These are phyloP conservation scores for Drosophila yakuba DNA, from an alignment of 1,140 invertebrate species.

Conservation along the genomic window DNA sequence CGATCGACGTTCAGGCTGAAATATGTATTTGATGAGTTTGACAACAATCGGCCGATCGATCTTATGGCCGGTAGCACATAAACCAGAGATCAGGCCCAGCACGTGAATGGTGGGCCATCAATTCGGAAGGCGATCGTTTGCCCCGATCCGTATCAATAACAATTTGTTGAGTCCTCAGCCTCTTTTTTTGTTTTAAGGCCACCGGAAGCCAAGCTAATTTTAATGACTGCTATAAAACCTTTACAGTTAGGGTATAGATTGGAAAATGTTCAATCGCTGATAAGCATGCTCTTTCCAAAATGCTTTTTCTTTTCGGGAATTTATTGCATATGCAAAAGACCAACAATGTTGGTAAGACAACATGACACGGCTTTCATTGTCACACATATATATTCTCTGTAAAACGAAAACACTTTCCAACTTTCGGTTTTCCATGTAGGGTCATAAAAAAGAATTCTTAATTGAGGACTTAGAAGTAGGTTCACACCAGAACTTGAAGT, in stretches of 20 bases:
- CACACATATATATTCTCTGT: constrained; percentile 53
- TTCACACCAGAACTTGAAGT: constrained; percentile 40
- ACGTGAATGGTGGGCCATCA: constrained; percentile 60
- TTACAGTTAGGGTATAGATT: constrained; percentile 48
- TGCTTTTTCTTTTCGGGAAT: constrained; percentile 9
- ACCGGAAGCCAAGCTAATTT: constrained; percentile 59
- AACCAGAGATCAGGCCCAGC: constrained; percentile 40
- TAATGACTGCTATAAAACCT: constrained; percentile 37
- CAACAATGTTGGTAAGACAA: constrained; percentile 13
- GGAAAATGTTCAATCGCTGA: constrained; percentile 14
- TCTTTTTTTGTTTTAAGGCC: constrained; percentile 17
- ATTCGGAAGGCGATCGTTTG: constrained; percentile 72
- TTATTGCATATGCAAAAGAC: constrained; percentile 27
- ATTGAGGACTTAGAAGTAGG: constrained; percentile 74
- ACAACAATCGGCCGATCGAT: constrained; percentile 77
- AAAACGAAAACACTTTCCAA: constrained; percentile 68
- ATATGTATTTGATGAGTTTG: constrained; percentile 79
- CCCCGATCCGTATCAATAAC: constrained; percentile 73
- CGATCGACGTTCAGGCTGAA: constrained; percentile 48
- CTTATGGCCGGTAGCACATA: constrained; percentile 63
- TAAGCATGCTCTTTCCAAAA: constrained; percentile 19
- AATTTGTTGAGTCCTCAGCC: constrained; percentile 59
- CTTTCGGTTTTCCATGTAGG: constrained; percentile 60
- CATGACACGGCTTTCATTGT: constrained; percentile 66
- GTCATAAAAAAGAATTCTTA: constrained; percentile 28